Base-by-base conservation (phyloP, 2,113 vertebrate genomes). In the Hippocampus comes region DNA sequence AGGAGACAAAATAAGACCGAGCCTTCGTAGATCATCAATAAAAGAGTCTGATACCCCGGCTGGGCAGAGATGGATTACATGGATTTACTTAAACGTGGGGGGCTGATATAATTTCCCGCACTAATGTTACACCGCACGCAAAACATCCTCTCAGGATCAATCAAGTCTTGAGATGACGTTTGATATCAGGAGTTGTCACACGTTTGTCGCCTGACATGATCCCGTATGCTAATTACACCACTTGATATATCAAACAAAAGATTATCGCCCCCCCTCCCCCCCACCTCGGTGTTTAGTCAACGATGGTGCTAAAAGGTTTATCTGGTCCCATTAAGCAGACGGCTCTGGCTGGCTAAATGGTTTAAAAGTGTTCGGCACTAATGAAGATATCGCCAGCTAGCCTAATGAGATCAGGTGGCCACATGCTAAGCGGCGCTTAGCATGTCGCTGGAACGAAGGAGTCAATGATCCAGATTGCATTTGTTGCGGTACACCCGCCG, bases 331-430 rank as follows among this genome's bases (percentile, higher is more conserved):
- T 46, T 18, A 69, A 51, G 74, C 76, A 60, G 71, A 72, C 70
- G 72, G 38, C 75, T 78, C 57, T 55, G 2, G 48, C 60, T 68
- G 75, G 59, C 64, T 82, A 82, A 84, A 80, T 84, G 83, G 73
- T 78, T 89, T 81, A 78, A 70, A 15, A 63, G 53, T 77, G 77
- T 78, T 82, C 75, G 76, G 68, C 46, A 9, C 73, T 86, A 84
- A 87, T 82, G 68, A 83, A 27, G 74, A 70, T 67, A 81, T 89
- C 86, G 74, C 43, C 75, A 69, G 70, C 21, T 70, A 67, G 78
- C n/a, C 78, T 89, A 88, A 90, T 86, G 75, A 83, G 84, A 86
- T 87, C 59, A 53, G 64, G 43, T 66, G 64, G 17, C 23, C 78
- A 73, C 72, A 79, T 72, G 68, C 9, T 72, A 17, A 68, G 53